Evolutionary conservation across 2,888 invertebrate species (phyloP), one percentile per base, ranked within the genome.

Genomic region (Pachliopta kotzebuea): DNA sequence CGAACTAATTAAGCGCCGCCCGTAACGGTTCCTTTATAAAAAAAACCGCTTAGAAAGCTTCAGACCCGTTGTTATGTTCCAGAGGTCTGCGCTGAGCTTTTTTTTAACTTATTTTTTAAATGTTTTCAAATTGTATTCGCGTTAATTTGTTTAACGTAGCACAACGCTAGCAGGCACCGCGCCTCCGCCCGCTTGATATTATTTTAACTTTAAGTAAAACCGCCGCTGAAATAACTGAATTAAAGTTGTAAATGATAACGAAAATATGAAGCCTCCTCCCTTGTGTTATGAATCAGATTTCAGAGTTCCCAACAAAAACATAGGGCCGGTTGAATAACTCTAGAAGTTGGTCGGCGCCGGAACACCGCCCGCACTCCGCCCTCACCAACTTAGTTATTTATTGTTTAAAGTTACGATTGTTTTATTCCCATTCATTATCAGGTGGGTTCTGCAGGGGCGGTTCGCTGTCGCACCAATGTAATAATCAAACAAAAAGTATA

Each of bases 391-490:
- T 56, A 49, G 23, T 50, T 62, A 62, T 62, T 56, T 62, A 62
- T 62, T 56, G 61, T 56, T 56, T 50, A 56, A 56, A 62, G 61
- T 62, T 62, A 24, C 14, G 61, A 62, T 50, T 62, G 56, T 56
- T 56, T 49, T 62, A 56, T 62, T 31, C 24, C 20, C 60, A n/a
- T 37, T 14, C 11, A 37, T 24, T 37, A 9, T 3, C n/a, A 37
- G n/a, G 49, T n/a, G 20, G 49, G 49, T 9, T n/a, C 0, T 3
- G 20, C n/a, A n/a, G 9, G 11, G 11, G 37, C 37, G 4, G 11
- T 4, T 3, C 26, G 26, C 6, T 6, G 26, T 26, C 26, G 26
- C 4, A 4, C 4, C 6, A 26, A 26, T 26, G 6, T 6, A 26
- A 26, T 26, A 26, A 26, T 6, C 4, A 26, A 26, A 26, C 26